Conservation (phyloP, 64 coral and sea anemone genomes). For the Dendronephthya gigantea region DNA sequence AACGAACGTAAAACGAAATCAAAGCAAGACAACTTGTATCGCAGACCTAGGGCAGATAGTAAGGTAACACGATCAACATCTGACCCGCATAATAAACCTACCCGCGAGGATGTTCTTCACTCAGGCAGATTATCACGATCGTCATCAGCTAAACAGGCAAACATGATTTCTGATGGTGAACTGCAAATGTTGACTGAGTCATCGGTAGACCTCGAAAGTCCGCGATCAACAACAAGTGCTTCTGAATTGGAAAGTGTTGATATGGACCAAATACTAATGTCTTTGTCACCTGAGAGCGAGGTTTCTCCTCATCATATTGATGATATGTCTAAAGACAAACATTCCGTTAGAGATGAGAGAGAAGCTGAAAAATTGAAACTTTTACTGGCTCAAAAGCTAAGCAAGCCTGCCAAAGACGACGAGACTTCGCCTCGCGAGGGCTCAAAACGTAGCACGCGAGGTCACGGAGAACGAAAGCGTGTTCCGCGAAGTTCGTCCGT, state of each 20-base stretch:
- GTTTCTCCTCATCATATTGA: background rate
- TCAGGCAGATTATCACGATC: slow-evolving; percentile 55
- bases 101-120: slow-evolving; percentile 43
- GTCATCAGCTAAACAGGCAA: slow-evolving; percentile 61
- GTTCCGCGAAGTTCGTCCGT: background rate
- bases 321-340: background rate
- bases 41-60: slow-evolving; percentile 19
- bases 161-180: background rate
- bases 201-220: background rate
- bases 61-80: slow-evolving; percentile 80
- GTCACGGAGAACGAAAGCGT: background rate
- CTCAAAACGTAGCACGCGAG: background rate
- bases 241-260: background rate
- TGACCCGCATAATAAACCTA: slow-evolving; percentile 55
- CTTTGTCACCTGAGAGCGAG: background rate
- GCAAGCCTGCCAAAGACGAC: background rate
- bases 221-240: background rate
- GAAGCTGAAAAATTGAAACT: background rate
- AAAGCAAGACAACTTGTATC: slow-evolving; percentile 16
- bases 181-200: background rate
- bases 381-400: background rate
- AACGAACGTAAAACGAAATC: slow-evolving; percentile 16
- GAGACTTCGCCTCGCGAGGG: background rate
- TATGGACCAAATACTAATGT: background rate
- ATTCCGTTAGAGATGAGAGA: background rate